phyloP scores from a whole-genome alignment of 2,113 vertebrate species.

The Crotophaga sulcirostris region DNA sequence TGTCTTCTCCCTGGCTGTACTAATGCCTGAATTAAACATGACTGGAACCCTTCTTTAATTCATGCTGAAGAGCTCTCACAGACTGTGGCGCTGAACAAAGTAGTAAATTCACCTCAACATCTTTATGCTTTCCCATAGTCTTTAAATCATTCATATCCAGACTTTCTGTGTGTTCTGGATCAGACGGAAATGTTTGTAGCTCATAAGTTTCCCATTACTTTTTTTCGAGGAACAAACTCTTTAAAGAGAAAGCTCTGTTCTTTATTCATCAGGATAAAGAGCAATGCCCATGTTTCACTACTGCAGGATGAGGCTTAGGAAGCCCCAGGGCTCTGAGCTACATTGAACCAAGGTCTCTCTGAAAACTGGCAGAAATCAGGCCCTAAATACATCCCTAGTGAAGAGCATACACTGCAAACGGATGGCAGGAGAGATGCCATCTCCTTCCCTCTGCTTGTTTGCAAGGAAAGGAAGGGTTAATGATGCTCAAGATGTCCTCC shows the following conservation, averaged over 20 bases:
- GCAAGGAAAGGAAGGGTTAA: background rate
- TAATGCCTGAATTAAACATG: slow-evolving; percentile 16
- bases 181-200: background rate
- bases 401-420: fast-evolving
- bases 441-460: background rate
- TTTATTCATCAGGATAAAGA: background rate
- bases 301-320: background rate
- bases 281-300: background rate
- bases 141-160: slow-evolving; percentile 55
- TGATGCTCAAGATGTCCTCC: background rate
- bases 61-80: slow-evolving; percentile 19
- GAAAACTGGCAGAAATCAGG: background rate
- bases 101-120: slow-evolving; percentile 52
- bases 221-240: background rate
- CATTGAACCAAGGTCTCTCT: background rate
- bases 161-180: slow-evolving; percentile 3
- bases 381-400: background rate
- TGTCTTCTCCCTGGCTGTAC: background rate
- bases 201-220: slow-evolving; percentile 16
- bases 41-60: slow-evolving; percentile 39
- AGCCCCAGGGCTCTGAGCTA: background rate
- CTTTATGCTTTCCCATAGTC: slow-evolving; percentile 12
- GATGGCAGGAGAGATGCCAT: background rate
- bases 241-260: background rate
- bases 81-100: slow-evolving; percentile 31